Conservation (phyloP, 2,797 vertebrate genomes). For the Catharus ustulatus region DNA sequence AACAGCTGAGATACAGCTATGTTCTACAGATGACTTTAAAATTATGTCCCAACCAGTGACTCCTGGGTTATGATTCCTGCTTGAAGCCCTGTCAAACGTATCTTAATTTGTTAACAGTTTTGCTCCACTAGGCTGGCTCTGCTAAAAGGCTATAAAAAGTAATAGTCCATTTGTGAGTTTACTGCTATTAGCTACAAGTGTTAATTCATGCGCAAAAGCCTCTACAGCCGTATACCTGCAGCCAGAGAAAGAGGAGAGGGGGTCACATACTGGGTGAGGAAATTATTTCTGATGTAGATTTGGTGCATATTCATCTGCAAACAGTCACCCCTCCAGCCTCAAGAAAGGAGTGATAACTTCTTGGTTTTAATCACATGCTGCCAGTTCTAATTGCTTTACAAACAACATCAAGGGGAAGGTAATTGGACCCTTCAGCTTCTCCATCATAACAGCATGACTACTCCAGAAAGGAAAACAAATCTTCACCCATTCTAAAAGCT, state of each 20-base stretch:
- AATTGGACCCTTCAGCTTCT: constrained; percentile 16
- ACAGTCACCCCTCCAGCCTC: background rate
- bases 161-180: constrained; percentile 71
- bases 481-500: background rate
- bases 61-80: constrained; percentile 21
- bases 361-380: constrained; percentile 39
- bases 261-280: background rate
- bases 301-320: background rate
- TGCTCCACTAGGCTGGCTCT: constrained; percentile 61
- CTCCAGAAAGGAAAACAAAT: background rate
- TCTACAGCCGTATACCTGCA: background rate
- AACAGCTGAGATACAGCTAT: background rate
- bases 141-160: constrained; percentile 69
- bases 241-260: background rate
- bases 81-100: constrained; percentile 29
- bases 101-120: constrained; percentile 64
- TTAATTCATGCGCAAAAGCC: constrained; percentile 35
- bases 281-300: background rate
- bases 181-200: constrained; percentile 61
- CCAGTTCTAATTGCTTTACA: constrained; percentile 49
- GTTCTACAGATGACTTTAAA: background rate
- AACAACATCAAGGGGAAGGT: background rate
- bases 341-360: constrained; percentile 25
- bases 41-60: background rate
- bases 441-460: background rate